Conservation (phyloP, 1,140 invertebrate species). For the Pentalonia nigronervosa region DNA sequence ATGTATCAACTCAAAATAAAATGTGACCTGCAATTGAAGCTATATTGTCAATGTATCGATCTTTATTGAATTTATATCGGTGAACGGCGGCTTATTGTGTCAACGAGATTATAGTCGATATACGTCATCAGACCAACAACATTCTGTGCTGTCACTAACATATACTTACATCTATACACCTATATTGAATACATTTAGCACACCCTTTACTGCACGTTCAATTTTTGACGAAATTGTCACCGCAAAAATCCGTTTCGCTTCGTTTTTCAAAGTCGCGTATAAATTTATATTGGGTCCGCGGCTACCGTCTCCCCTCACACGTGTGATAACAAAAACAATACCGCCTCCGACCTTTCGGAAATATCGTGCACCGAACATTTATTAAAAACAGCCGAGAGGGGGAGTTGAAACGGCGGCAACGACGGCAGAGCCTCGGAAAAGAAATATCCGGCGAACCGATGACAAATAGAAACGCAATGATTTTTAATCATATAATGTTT, state of each 20-base stretch:
- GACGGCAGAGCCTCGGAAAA: not conserved
- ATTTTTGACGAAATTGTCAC: not conserved
- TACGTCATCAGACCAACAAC: not conserved
- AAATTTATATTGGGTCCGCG: not conserved
- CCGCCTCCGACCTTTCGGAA: not conserved
- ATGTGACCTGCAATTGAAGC: not conserved
- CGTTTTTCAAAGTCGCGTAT: constrained; percentile 33
- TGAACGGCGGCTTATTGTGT: not conserved
- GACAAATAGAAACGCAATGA: constrained; percentile 58
- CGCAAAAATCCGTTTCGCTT: constrained; percentile 27
- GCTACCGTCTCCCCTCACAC: too few species aligned
- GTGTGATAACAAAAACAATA: not conserved
- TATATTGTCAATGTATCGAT: not conserved
- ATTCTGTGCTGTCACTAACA: not conserved
- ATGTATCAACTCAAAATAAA: not conserved
- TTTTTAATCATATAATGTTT: constrained; percentile 58
- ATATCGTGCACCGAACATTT: not conserved
- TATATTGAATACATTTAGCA: not conserved
- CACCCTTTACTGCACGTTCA: not conserved
- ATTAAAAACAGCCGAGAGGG: constrained; percentile 40
- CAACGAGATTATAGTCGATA: not conserved
- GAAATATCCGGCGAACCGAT: constrained; percentile 55
- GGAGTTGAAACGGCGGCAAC: not conserved
- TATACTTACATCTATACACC: not conserved
- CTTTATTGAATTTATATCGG: not conserved